These are phyloP conservation scores for Acomys russatus DNA, from an alignment of 2,797 vertebrate genomes.

Conservation along the genomic window DNA sequence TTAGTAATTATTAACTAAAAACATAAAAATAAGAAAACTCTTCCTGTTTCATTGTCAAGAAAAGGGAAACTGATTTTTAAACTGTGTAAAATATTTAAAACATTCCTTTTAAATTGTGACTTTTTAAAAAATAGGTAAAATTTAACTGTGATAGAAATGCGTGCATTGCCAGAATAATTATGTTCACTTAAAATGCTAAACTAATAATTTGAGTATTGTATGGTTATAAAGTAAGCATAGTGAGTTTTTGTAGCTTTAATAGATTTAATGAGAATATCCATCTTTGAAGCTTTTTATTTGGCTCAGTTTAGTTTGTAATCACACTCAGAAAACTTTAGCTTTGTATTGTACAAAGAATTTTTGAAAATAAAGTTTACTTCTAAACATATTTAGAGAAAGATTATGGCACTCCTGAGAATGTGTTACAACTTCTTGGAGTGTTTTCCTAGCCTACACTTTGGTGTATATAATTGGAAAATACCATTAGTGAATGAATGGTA, in stretches of 20 bases:
- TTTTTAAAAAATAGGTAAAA: conserved; percentile 59
- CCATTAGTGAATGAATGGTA: conserved; percentile 86
- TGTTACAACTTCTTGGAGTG: conserved; percentile 58
- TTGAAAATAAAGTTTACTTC: conserved; percentile 70
- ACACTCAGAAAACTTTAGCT: conserved; percentile 67
- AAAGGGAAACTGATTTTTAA: conserved; percentile 59
- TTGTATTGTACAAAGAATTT: not conserved
- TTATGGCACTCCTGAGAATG: conserved; percentile 57
- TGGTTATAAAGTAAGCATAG: not conserved
- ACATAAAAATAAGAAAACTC: conserved; percentile 42
- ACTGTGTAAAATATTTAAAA: conserved; percentile 54
- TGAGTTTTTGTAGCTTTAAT: conserved; percentile 66
- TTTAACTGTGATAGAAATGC: conserved; percentile 67
- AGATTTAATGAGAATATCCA: conserved; percentile 42
- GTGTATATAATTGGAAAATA: conserved; percentile 72
- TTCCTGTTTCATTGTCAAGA: conserved; percentile 45
- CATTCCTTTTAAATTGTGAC: conserved; percentile 59
- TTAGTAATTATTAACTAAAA: conserved; percentile 61
- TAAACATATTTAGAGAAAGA: conserved; percentile 63
- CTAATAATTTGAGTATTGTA: conserved; percentile 69
- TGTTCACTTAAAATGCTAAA: conserved; percentile 70
- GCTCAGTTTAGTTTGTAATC: conserved; percentile 51
- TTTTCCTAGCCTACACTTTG: conserved; percentile 59
- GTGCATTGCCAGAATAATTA: conserved; percentile 41
- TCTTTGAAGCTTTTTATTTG: conserved; percentile 62